Evolutionary conservation across 2,797 vertebrate genomes (phyloP), one percentile per base, ranked within the genome.

Genomic region (Hypotaenidia philippensis): DNA sequence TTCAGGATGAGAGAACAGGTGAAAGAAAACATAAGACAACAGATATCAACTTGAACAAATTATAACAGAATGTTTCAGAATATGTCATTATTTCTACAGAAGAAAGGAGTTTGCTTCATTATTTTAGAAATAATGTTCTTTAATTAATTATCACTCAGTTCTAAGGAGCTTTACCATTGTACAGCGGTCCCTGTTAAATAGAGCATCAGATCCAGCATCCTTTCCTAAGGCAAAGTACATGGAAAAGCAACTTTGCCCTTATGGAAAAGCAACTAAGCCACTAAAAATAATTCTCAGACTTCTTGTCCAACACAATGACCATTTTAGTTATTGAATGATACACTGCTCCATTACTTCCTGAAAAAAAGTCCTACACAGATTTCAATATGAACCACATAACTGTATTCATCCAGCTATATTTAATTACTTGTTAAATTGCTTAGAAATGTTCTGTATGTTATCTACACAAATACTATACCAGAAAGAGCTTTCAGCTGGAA

Each of bases 401-500:
- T 38, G 65, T 63, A 69, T 72, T 49, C 3, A 72, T 49, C 16
- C 45, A 88, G 16, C 31, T 55, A 44, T 57, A 72, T 78, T 88
- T 82, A 83, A 91, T 84, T 86, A 72, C 15, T 75, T 75, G 26
- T 72, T 45, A 83, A 94, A 93, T 59, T n/a, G 34, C 72, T 80
- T 68, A 47, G 23, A 92, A 95, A 80, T 70, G 11, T 74, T 80
- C 45, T 80, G 32, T 31, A 47, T 79, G n/a, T 79, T 69, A 60
- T 27, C 44, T 66, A 47, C 18, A 77, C 17, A 92, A 86, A 61
- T 13, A 63, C 34, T 79, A 52, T 22, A 87, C 1, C 40, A 79
- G 32, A 89, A 70, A 61, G 49, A 64, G 23, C 31, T 93, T 91
- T 88, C 74, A 86, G 13, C 6, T 49, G 59, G 20, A 88, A 90